phyloP scores from a whole-genome alignment of 2,888 invertebrate species.

The Drosophila neotestacea region DNA sequence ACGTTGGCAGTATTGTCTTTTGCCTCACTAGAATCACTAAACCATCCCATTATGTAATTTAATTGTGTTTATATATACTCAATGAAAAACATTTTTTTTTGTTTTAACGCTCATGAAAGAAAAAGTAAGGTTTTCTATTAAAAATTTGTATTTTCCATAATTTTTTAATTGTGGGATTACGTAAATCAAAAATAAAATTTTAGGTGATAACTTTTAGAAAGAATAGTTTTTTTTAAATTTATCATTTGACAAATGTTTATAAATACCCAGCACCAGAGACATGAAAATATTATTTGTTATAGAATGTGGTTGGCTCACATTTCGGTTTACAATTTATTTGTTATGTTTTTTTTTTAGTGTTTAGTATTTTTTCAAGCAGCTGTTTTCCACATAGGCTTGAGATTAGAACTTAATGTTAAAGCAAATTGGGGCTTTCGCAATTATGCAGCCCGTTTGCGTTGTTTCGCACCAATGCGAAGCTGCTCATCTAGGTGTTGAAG shows the following conservation, averaged over 20 bases:
- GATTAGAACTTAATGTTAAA: too few relatives aligned
- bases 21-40: background rate
- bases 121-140: background rate
- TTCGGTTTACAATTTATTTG: background rate
- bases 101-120: slow-evolving; percentile 2
- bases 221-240: background rate
- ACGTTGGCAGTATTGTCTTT: too few relatives aligned
- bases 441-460: too few relatives aligned
- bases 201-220: too few relatives aligned
- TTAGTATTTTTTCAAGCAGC: background rate
- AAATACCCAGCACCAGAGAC: slow-evolving; percentile 14
- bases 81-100: too few relatives aligned
- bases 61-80: background rate
- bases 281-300: slow-evolving; percentile 12
- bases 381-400: too few relatives aligned
- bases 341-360: background rate
- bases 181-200: too few relatives aligned
- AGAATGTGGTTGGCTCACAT: slow-evolving; percentile 20
- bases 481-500: too few relatives aligned
- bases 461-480: too few relatives aligned
- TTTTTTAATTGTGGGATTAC: too few relatives aligned
- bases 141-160: too few relatives aligned
- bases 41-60: background rate
- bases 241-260: slow-evolving; percentile 5
- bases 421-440: too few relatives aligned